These are phyloP conservation scores for Chanos chanos DNA, from an alignment of 2,797 vertebrate species.

Conservation along the genomic window DNA sequence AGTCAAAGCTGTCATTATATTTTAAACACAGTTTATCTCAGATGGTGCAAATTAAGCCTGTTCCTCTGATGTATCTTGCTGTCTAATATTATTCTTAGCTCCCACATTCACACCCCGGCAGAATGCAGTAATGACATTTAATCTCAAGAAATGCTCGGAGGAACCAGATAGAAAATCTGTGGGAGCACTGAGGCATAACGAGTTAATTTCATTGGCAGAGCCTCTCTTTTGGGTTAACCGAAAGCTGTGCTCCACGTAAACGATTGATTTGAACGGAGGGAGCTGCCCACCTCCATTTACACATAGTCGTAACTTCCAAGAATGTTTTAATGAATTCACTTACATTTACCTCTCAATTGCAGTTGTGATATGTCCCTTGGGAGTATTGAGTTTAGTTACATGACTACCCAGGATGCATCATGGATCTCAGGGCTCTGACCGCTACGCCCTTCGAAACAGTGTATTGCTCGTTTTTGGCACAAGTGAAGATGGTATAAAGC, in stretches of 20 bases:
- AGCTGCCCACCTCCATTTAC: not conserved
- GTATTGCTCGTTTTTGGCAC: slow-evolving; percentile 14
- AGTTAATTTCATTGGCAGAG: slow-evolving; percentile 13
- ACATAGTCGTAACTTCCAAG: slow-evolving; percentile 3
- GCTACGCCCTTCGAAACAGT: slow-evolving; percentile 9
- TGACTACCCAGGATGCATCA: slow-evolving; percentile 31
- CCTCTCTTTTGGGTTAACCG: not conserved
- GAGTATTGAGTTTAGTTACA: not conserved
- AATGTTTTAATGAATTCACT: slow-evolving; percentile 27
- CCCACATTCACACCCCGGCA: too few species aligned
- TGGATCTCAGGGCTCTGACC: not conserved
- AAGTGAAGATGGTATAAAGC: too few species aligned
- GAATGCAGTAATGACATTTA: too few species aligned
- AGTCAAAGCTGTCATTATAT: too few species aligned
- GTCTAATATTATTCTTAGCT: too few species aligned
- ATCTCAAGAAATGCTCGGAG: not conserved
- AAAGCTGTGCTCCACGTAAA: not conserved
- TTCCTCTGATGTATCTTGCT: too few species aligned
- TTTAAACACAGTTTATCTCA: too few species aligned
- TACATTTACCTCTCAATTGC: slow-evolving; percentile 17
- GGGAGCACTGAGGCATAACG: not conserved
- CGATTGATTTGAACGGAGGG: not conserved
- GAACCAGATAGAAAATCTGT: not conserved
- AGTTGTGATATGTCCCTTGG: slow-evolving; percentile 24
- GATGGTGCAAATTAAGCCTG: too few species aligned